Evolutionary conservation across 2,888 invertebrate genomes (phyloP).

Genomic region (Perizoma affinitatum): DNA sequence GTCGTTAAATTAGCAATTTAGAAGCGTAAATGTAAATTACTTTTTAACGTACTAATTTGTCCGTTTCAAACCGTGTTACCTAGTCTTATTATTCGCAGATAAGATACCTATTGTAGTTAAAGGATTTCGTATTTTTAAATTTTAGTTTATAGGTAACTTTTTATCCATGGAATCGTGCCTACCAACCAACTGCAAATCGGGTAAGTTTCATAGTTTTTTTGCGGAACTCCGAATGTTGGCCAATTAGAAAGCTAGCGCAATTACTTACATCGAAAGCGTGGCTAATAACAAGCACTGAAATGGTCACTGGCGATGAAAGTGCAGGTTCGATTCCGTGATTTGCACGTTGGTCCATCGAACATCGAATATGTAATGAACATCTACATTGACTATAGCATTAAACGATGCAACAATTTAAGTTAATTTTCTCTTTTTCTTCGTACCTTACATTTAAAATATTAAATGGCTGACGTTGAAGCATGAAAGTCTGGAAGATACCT

Average conservation of each 20-base stretch:
- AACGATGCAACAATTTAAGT: no score
- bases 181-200: not conserved
- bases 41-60: constrained; percentile 7
- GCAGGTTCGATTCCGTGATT: constrained; percentile 38
- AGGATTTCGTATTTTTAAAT: no score
- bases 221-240: constrained; percentile 12
- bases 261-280: constrained; percentile 37
- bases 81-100: not conserved
- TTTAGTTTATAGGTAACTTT: no score
- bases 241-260: constrained; percentile 30
- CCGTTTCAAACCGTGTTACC: constrained; percentile 9
- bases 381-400: no score
- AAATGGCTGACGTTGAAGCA: no score
- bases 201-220: constrained; percentile 8
- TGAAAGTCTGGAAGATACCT: no score
- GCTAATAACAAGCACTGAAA: constrained; percentile 30
- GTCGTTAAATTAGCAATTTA: constrained; percentile 23
- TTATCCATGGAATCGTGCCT: no score
- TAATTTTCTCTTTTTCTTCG: no score
- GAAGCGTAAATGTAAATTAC: constrained; percentile 16
- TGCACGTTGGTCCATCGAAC: constrained; percentile 21
- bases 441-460: no score
- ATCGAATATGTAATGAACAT: no score
- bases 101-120: no score
- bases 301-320: constrained; percentile 35